Percentiles rank a stretch among this genome's conserved stretches.
Conservation (phyloP, 2,797 vertebrate species). For the Echeneis naucrates region DNA sequence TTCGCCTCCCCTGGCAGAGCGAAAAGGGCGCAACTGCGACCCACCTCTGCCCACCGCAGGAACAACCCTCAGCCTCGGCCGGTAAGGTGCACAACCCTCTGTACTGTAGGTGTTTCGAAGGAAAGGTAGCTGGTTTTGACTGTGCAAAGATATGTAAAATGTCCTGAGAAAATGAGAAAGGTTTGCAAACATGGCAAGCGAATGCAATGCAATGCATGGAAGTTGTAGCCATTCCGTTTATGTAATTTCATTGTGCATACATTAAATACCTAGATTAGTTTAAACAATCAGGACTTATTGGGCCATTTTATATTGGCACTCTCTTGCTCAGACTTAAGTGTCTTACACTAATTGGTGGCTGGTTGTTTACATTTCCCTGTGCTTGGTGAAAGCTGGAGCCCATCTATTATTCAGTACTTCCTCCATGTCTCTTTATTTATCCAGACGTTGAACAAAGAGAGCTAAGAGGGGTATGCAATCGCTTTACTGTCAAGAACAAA, state of each 20-base stretch:
- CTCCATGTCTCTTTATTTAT: slow-evolving; percentile 48
- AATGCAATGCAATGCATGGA: too few relatives aligned
- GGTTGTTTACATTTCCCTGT: slow-evolving; percentile 53
- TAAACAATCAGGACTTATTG: slow-evolving; percentile 23
- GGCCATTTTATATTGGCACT: slow-evolving; percentile 16
- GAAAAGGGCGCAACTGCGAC: slow-evolving; percentile 68
- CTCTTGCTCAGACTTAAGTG: slow-evolving; percentile 27
- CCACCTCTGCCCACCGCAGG: slow-evolving; percentile 82
- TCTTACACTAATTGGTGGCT: slow-evolving; percentile 37
- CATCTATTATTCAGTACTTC: slow-evolving; percentile 67
- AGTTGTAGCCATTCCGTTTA: not conserved
- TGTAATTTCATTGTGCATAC: not conserved
- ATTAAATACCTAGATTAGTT: not conserved
- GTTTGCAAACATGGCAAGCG: too few relatives aligned
- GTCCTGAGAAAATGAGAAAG: not conserved
- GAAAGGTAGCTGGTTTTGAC: not conserved
- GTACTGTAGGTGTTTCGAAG: not conserved
- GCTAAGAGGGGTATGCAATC: slow-evolving; percentile 13
- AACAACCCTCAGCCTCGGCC: slow-evolving; percentile 85
- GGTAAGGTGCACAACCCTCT: slow-evolving; percentile 71
- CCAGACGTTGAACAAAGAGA: slow-evolving; percentile 35
- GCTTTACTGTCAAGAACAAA: not conserved
- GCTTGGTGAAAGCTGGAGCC: slow-evolving; percentile 54
- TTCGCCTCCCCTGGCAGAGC: slow-evolving; percentile 69
- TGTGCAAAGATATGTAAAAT: not conserved